phyloP scores from a whole-genome alignment of 2,888 invertebrate species.

The Bombylius discolor region DNA sequence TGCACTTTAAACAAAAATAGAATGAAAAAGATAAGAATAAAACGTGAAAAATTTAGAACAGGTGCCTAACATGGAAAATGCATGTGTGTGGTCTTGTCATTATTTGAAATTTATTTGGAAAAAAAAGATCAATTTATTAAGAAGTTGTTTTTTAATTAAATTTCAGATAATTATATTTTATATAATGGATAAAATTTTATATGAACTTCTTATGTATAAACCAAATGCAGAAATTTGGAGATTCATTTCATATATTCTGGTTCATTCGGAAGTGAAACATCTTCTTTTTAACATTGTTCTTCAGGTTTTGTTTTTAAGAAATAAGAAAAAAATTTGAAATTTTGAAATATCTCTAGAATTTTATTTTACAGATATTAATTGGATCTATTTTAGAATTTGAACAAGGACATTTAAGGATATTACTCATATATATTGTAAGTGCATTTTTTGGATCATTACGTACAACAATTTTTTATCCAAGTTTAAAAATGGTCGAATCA shows the following conservation, averaged over 20 bases:
- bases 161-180: slow-evolving; percentile 3
- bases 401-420: slow-evolving; percentile 60
- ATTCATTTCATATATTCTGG: slow-evolving; percentile 61
- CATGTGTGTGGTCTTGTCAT: too few species aligned
- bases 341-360: background rate
- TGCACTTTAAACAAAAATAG: too few species aligned
- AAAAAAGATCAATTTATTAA: too few species aligned
- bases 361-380: slow-evolving; percentile 29
- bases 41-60: too few species aligned
- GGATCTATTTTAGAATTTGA: slow-evolving; percentile 50
- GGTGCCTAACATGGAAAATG: too few species aligned
- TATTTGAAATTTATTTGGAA: too few species aligned
- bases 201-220: slow-evolving; percentile 4
- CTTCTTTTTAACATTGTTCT: slow-evolving; percentile 62
- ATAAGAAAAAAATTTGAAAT: background rate
- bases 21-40: too few species aligned
- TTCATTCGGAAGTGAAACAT: slow-evolving; percentile 66
- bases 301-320: slow-evolving; percentile 37
- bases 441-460: slow-evolving; percentile 64
- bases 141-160: too few species aligned
- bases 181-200: background rate
- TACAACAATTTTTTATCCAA: slow-evolving; percentile 59
- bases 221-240: slow-evolving; percentile 52
- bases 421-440: slow-evolving; percentile 58
- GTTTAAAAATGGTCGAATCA: slow-evolving; percentile 69